phyloP scores from a whole-genome alignment of 2,888 invertebrate species.

The Linnaemya tessellans region DNA sequence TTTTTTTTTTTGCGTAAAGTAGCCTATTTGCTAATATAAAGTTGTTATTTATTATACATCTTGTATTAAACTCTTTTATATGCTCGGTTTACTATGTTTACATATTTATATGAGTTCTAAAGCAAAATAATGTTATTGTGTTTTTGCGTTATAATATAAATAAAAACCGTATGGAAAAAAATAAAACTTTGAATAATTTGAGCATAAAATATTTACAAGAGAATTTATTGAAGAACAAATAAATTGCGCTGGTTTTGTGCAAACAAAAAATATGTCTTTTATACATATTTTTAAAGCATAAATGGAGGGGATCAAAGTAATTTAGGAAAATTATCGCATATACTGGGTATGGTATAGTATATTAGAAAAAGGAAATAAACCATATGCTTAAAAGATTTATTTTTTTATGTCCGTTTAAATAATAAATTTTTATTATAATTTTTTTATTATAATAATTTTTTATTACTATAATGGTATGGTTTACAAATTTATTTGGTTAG shows the following conservation, averaged over 20 bases:
- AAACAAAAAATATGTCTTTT: constrained; percentile 18
- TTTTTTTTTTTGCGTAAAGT: constrained; percentile 23
- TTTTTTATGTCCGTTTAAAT: neutral
- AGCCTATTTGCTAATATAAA: constrained; percentile 11
- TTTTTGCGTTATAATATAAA: constrained; percentile 45
- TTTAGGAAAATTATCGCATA: neutral
- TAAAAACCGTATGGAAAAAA: constrained; percentile 42
- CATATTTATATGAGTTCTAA: constrained; percentile 42
- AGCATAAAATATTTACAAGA: constrained; percentile 39
- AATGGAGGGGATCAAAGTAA: neutral
- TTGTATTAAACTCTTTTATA: constrained; percentile 33
- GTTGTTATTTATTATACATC: constrained; percentile 33
- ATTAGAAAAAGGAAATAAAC: neutral
- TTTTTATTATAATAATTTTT: too few relatives aligned
- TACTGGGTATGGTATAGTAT: neutral
- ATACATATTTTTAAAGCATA: neutral
- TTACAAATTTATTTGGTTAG: too few relatives aligned
- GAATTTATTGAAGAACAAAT: constrained; percentile 44
- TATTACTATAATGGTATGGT: too few relatives aligned
- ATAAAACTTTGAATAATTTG: constrained; percentile 29
- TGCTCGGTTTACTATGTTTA: constrained; percentile 60
- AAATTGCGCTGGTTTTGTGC: constrained; percentile 33
- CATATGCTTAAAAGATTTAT: neutral
- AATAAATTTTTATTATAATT: too few relatives aligned
- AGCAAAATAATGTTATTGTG: constrained; percentile 31